Conservation (phyloP, 2,113 vertebrate genomes). For the Mola mola region DNA sequence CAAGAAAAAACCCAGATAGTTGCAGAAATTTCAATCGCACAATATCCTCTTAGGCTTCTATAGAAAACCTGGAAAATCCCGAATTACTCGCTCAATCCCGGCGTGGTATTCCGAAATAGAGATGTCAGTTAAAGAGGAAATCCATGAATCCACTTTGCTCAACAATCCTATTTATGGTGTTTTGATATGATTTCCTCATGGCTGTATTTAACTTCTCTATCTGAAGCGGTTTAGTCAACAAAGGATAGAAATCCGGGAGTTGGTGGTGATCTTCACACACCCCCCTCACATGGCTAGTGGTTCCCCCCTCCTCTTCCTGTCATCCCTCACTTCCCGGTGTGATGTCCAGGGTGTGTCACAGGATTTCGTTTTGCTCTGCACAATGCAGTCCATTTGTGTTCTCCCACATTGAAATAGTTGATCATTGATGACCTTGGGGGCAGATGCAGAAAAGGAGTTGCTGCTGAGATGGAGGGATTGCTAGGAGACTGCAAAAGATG, state of each 20-base stretch:
- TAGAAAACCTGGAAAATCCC: constrained; percentile 68
- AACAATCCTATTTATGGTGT: constrained; percentile 65
- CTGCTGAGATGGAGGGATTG: constrained; percentile 12
- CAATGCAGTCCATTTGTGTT: constrained; percentile 7
- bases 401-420: constrained; percentile 17
- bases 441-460: constrained; percentile 15
- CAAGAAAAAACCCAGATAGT: constrained; percentile 42
- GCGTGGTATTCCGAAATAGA: constrained; percentile 59
- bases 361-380: not conserved
- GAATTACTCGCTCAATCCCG: constrained; percentile 53
- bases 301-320: constrained; percentile 10
- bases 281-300: constrained; percentile 8
- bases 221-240: not conserved
- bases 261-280: constrained; percentile 15
- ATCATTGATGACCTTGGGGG: constrained; percentile 65
- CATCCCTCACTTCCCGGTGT: constrained; percentile 25
- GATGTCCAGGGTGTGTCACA: constrained; percentile 33
- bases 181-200: constrained; percentile 47
- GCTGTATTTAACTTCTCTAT: constrained; percentile 14
- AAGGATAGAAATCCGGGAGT: constrained; percentile 26
- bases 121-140: constrained; percentile 36
- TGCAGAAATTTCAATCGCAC: constrained; percentile 61
- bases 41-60: constrained; percentile 68
- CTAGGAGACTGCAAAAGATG: constrained; percentile 43
- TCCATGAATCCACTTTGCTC: constrained; percentile 63